Percentiles rank a stretch among this genome's conserved stretches.
These are phyloP conservation scores for Dolichopus griseipennis DNA, from an alignment of 2,888 invertebrate genomes.

Conservation along the genomic window DNA sequence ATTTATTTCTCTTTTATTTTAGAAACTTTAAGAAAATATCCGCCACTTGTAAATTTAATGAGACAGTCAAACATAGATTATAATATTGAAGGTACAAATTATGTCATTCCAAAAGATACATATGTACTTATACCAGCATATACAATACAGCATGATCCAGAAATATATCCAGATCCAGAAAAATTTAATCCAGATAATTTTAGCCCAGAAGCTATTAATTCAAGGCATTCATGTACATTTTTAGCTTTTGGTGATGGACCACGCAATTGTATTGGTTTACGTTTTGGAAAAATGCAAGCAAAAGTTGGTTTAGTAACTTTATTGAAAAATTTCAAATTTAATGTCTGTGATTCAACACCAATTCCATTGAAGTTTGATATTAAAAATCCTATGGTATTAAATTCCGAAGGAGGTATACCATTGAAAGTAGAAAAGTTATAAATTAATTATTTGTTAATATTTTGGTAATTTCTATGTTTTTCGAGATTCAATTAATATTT, in stretches of 20 bases:
- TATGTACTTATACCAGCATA: conserved; percentile 48
- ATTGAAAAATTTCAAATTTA: conserved; percentile 27
- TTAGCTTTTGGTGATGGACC: conserved; percentile 44
- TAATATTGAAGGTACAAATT: conserved; percentile 42
- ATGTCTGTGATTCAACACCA: conserved; percentile 24
- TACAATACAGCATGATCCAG: conserved; percentile 53
- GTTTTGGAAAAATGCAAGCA: conserved; percentile 29
- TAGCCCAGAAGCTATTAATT: conserved; percentile 45
- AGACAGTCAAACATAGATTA: conserved; percentile 45
- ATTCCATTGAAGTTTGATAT: conserved; percentile 25
- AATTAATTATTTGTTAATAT: neutral
- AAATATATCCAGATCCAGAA: conserved; percentile 52
- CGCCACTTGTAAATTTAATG: conserved; percentile 45
- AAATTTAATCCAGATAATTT: conserved; percentile 56
- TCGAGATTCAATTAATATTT: too few species aligned
- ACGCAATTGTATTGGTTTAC: conserved; percentile 40
- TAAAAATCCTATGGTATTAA: conserved; percentile 23
- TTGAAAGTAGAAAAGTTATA: conserved; percentile 26
- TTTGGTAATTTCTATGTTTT: too few species aligned
- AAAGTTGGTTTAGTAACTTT: conserved; percentile 29
- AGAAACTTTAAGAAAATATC: conserved; percentile 51
- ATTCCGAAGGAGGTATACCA: conserved; percentile 28
- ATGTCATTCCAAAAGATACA: conserved; percentile 44
- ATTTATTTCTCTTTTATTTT: conserved; percentile 7
- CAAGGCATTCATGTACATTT: conserved; percentile 36